These are phyloP conservation scores for Entomyzon cyanotis DNA, from an alignment of 2,113 vertebrate genomes.

Conservation along the genomic window DNA sequence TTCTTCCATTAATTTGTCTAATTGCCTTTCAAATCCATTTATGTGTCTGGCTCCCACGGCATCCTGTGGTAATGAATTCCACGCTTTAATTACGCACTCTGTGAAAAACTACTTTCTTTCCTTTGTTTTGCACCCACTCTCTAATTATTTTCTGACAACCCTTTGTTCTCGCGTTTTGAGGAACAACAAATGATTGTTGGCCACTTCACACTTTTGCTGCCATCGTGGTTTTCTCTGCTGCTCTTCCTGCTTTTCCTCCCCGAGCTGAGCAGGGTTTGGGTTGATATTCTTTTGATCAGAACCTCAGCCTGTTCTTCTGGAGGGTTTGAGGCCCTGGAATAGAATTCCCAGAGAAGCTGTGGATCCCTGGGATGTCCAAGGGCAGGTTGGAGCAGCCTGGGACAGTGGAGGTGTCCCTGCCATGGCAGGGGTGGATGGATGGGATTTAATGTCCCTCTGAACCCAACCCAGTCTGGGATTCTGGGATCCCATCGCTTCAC, in stretches of 20 bases:
- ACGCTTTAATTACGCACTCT: slow-evolving; percentile 16
- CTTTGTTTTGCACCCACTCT: slow-evolving; percentile 33
- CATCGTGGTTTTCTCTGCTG: accelerated
- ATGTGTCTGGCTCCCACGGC: slow-evolving; percentile 15
- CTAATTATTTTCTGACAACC: slow-evolving; percentile 5
- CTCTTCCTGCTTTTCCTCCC: accelerated
- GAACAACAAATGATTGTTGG: background rate
- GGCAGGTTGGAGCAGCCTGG: background rate
- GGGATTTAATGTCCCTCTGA: accelerated
- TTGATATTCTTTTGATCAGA: background rate
- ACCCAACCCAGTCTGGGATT: background rate
- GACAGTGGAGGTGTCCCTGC: background rate
- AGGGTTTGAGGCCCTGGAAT: background rate
- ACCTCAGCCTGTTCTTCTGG: background rate
- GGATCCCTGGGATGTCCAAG: background rate
- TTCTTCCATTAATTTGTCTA: slow-evolving; percentile 50
- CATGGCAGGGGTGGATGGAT: background rate
- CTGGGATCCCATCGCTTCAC: background rate
- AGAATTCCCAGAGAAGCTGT: background rate
- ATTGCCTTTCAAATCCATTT: slow-evolving; percentile 51
- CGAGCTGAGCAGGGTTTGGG: background rate
- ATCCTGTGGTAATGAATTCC: slow-evolving; percentile 32
- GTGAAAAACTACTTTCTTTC: slow-evolving; percentile 33
- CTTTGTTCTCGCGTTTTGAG: background rate
- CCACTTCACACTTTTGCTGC: background rate